Conservation (phyloP, 2,113 vertebrate genomes). For the Paramormyrops kingsleyae region DNA sequence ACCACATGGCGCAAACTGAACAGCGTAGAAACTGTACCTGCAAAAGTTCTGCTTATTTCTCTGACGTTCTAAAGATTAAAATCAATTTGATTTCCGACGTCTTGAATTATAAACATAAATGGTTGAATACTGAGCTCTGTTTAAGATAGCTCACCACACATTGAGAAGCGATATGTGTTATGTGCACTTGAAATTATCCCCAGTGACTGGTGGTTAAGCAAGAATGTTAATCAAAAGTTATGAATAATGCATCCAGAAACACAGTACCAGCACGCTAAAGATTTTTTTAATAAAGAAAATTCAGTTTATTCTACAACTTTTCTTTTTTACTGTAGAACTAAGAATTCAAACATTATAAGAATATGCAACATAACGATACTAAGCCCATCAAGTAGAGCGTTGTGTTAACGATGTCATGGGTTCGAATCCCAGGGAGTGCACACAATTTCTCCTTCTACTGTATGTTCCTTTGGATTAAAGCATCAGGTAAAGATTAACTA, state of each 20-base stretch:
- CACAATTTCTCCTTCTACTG: neutral
- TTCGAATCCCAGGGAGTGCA: neutral
- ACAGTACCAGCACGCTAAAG: neutral
- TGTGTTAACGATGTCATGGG: neutral
- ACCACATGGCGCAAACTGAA: neutral
- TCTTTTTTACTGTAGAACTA: neutral
- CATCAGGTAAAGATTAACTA: neutral
- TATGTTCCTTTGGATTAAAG: neutral
- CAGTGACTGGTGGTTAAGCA: neutral
- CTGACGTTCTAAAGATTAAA: neutral
- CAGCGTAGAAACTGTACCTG: neutral
- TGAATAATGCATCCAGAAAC: neutral
- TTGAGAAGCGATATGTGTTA: neutral
- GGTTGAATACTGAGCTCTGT: neutral
- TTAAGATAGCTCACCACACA: neutral
- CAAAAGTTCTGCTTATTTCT: neutral
- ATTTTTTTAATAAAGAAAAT: neutral
- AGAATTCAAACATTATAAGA: neutral
- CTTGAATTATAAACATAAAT: neutral
- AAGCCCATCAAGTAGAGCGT: neutral
- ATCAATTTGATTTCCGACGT: neutral
- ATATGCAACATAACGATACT: neutral
- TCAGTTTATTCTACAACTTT: neutral
- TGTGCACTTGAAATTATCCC: neutral
- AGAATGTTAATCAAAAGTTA: neutral